Evolutionary conservation across 2,888 invertebrate species (phyloP).

Genomic region (Thymelicus acteon): DNA sequence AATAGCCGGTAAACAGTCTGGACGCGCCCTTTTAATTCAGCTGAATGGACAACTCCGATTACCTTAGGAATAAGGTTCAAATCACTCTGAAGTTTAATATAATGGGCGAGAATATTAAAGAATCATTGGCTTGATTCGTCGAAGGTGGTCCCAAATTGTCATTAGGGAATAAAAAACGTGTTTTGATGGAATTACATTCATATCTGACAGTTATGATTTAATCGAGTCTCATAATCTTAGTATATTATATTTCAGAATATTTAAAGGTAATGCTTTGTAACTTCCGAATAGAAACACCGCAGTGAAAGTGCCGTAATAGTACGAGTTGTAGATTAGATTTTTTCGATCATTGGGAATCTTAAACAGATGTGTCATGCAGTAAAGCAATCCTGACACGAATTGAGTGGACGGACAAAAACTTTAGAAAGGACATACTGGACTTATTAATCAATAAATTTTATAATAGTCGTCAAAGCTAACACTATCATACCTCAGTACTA

Average conservation of each 20-base stretch:
- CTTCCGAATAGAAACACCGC: neutral
- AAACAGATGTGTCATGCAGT: too few relatives aligned
- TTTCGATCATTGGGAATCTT: too few relatives aligned
- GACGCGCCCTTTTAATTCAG: slow-evolving; percentile 28
- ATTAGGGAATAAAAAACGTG: slow-evolving; percentile 38
- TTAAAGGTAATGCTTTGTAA: neutral
- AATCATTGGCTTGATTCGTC: slow-evolving; percentile 24
- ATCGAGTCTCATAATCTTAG: slow-evolving; percentile 20
- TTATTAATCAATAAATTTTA: too few relatives aligned
- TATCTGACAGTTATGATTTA: slow-evolving; percentile 42
- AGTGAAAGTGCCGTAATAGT: too few relatives aligned
- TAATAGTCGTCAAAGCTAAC: too few relatives aligned
- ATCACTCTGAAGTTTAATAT: neutral
- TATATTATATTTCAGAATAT: neutral
- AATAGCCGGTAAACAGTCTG: slow-evolving; percentile 40
- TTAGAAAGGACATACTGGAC: too few relatives aligned
- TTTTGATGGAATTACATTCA: slow-evolving; percentile 36
- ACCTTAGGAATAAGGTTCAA: neutral
- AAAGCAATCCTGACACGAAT: too few relatives aligned
- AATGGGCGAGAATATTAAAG: slow-evolving; percentile 21
- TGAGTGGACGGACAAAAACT: too few relatives aligned
- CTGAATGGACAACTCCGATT: neutral
- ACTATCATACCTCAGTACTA: too few relatives aligned
- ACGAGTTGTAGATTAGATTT: too few relatives aligned
- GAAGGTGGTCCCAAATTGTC: slow-evolving; percentile 34